Base-by-base conservation (phyloP, 2,113 vertebrate species). In the Aphelocoma coerulescens region DNA sequence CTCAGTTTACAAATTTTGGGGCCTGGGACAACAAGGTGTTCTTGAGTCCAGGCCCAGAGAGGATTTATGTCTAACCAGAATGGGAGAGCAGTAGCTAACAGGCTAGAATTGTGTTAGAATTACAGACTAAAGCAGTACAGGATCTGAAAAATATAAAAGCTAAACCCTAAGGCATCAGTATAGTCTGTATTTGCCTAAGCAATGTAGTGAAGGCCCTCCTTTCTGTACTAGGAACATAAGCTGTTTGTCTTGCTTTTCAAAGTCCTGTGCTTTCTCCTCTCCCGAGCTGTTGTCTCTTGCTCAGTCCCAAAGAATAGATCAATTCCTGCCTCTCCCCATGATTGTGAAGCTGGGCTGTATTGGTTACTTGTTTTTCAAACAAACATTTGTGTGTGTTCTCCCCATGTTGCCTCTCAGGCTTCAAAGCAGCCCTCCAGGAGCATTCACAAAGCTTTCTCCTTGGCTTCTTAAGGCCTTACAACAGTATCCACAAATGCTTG, bases 381-480 rank as follows among this genome's bases (percentile, higher is more conserved):
- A 87, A 88, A 32, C 48, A 32, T 48, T 39, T 87, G 55, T 74
- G 11, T 86, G 27, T 69, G 19, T 94, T 89, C 78, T 91, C 55
- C 8, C 52, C 26, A 17, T 69, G 84, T 72, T 94, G 69, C 44
- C 77, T 67, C 48, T 92, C 49, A 39, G 76, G 69, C 66, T 95
- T 95, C 77, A 94, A 89, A 95, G 89, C 33, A 55, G 13, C 48
- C 54, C 77, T 81, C 33, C 57, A 67, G 76, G 67, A 95, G 55
- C 17, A 57, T 75, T 83, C 80, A 44, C 43, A 72, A 39, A 18
- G 15, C 94, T 94, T 89, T 95, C 65, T 77, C 8, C 30, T 72
- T 65, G 16, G 16, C 54, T 85, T 73, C 20, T 54, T 65, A 54
- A 43, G 24, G 49, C 62, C 32, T 94, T 87, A 44, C 30, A 75